Base-by-base conservation (phyloP, 2,888 invertebrate species). In the Dryococelus australis region DNA sequence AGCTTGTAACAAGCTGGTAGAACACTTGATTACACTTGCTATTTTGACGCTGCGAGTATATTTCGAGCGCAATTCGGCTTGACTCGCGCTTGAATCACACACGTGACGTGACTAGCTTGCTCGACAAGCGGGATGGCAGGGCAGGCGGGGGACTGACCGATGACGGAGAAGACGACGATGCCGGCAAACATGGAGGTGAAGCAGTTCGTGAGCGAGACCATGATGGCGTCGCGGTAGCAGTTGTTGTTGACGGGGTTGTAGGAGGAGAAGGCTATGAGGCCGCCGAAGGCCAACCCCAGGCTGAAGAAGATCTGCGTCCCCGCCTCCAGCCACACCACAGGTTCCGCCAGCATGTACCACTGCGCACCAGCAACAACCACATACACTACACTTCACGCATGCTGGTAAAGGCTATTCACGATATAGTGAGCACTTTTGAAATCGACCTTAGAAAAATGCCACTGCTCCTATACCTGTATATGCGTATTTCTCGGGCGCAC, bases 301-400 rank as follows among this genome's bases (percentile, higher is more conserved):
- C 98, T 99, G 93, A 99, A 99, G 93, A 99, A 99, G 91, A 99
- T 99, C 92, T 99, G 99, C 0, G 99, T 99, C 3, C 99, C 99
- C 0, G 99, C 99, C 93, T 99, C 99, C 87, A 99, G 93, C 99
- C 99, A 99, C 0, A 99, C 99, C 0, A 98, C 97, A 13, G 99
- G 99, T 93, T 98, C 98, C 65, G 96, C 93, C 88, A 99, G 94
- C 88, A 96, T 97, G 91, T 97, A 96, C 97, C 99, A 98, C 93
- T 95, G 91, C 88, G 88, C 28, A 81, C 5, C 16, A 26, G 27
- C 9, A n/a, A n/a, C n/a, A n/a, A n/a, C n/a, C n/a, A n/a, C n/a
- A n/a, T n/a, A 80, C 80, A n/a, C n/a, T n/a, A n/a, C 20, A 12
- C 13, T 65, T 65, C 20, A 65, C 13, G 65, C 20, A n/a, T n/a